Evolutionary conservation across 2,888 invertebrate species (phyloP).

Genomic region (Abrostola triplasia): DNA sequence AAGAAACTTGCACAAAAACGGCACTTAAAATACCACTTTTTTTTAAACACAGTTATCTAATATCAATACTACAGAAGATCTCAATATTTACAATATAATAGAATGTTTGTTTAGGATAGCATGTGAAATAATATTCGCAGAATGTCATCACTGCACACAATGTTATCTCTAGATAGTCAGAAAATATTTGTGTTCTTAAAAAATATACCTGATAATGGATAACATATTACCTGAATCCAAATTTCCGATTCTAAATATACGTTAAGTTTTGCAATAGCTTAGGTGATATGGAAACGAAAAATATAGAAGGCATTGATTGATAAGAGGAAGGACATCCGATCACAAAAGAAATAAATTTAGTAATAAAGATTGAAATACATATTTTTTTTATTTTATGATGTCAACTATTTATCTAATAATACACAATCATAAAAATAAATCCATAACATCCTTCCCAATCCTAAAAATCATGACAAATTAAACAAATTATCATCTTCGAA

Average conservation of each 20-base stretch:
- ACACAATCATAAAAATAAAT: conserved; percentile 46
- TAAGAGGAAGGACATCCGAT: no score
- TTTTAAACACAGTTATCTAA: conserved; percentile 20
- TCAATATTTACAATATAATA: conserved; percentile 20
- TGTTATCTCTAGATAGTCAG: conserved; percentile 59
- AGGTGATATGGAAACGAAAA: no score
- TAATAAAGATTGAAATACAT: no score
- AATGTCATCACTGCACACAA: conserved; percentile 71
- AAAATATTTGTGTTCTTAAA: conserved; percentile 40
- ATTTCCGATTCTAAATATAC: no score
- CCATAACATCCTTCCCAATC: conserved; percentile 63
- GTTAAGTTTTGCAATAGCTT: no score
- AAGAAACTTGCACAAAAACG: background rate
- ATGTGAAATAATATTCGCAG: conserved; percentile 62
- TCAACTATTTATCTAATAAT: background rate
- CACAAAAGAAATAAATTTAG: no score
- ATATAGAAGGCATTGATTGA: no score
- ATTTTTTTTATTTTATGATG: no score
- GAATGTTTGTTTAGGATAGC: conserved; percentile 69
- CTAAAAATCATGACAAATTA: conserved; percentile 60
- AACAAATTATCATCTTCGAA: conserved; percentile 68
- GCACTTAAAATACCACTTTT: background rate
- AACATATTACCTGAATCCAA: conserved; percentile 21
- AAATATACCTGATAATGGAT: conserved; percentile 28
- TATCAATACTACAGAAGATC: conserved; percentile 24